Evolutionary conservation across 2,113 vertebrate species (phyloP), one percentile per base, ranked within the genome.

Genomic region (Actenoides lindsayi): DNA sequence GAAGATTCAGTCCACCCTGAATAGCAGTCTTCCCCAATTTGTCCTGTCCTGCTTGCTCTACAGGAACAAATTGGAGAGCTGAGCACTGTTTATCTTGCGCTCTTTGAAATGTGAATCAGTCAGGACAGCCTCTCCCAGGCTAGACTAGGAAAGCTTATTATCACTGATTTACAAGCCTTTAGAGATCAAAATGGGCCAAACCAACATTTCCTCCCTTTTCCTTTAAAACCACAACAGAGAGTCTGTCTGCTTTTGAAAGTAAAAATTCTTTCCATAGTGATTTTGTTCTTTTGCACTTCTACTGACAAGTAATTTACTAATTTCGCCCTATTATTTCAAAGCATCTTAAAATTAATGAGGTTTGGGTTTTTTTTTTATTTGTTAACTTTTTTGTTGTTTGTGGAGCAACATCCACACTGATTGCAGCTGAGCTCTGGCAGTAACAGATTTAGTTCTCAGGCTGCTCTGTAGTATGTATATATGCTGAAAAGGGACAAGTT

Each of bases 121-220:
- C 74, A 94, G 89, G 74, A 84, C 77, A 87, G 91, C 65, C 92
- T 92, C 95, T 97, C 90, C 95, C 90, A 84, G 93, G 48, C 95
- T 95, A 96, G 92, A 86, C 88, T 85, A 89, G 37, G 54, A 91
- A 95, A 91, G 80, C 92, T 93, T 95, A 95, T 97, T 96, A 96
- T 97, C 96, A 96, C 62, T 92, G 94, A 97, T 96, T 96, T 96
- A 96, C 96, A 96, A 94, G 96, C 86, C 95, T 97, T 96, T 74
- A 79, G 96, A 96, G 94, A 95, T 94, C 92, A 96, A 95, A 95
- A 94, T 94, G 83, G 94, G 96, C 95, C 96, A 97, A 96, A 94
- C 92, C 95, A 96, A 89, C 65, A 85, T 91, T 97, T 97, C 91
- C 94, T 96, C 84, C 87, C 91, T 92, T 96, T 46, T 94, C 67